These are phyloP conservation scores for Borostomias antarcticus DNA, from an alignment of 2,797 vertebrate genomes.

Conservation along the genomic window DNA sequence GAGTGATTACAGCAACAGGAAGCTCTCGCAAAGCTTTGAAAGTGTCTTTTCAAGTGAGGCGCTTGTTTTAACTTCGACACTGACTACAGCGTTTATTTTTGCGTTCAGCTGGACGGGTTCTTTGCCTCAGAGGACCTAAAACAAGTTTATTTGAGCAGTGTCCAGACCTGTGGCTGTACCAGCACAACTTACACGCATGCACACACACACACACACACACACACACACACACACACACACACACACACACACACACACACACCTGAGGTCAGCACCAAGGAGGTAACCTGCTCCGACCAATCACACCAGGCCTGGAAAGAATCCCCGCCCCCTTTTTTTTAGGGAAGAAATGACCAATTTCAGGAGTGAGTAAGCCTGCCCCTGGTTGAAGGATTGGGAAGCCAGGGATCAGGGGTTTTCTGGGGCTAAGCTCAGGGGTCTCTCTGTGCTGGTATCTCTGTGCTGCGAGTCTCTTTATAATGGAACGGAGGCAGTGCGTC, in stretches of 20 bases:
- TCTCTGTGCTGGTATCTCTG: no score
- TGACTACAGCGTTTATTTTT: background rate
- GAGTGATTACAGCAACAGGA: no score
- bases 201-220: no score
- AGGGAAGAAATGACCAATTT: constrained; percentile 63
- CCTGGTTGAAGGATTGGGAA: constrained; percentile 61
- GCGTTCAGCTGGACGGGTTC: background rate
- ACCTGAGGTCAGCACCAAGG: constrained; percentile 58
- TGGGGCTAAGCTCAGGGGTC: constrained; percentile 62
- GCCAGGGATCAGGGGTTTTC: constrained; percentile 56
- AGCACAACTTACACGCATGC: no score
- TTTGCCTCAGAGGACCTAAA: constrained; percentile 51
- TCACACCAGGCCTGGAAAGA: constrained; percentile 38
- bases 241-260: no score
- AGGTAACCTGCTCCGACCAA: constrained; percentile 49
- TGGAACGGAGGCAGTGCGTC: no score
- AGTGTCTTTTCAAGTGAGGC: background rate
- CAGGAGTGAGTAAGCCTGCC: constrained; percentile 53
- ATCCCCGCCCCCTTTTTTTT: constrained; percentile 50
- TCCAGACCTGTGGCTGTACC: constrained; percentile 60
- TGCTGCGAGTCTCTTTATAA: no score
- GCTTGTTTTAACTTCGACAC: background rate
- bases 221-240: no score
- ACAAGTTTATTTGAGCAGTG: constrained; percentile 69
- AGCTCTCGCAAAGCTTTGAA: background rate